A percentile compares a stretch with the other conserved stretches of the same genome.
These are phyloP conservation scores for Poeciliopsis occidentalis DNA, from an alignment of 2,113 vertebrate species.

Conservation along the genomic window DNA sequence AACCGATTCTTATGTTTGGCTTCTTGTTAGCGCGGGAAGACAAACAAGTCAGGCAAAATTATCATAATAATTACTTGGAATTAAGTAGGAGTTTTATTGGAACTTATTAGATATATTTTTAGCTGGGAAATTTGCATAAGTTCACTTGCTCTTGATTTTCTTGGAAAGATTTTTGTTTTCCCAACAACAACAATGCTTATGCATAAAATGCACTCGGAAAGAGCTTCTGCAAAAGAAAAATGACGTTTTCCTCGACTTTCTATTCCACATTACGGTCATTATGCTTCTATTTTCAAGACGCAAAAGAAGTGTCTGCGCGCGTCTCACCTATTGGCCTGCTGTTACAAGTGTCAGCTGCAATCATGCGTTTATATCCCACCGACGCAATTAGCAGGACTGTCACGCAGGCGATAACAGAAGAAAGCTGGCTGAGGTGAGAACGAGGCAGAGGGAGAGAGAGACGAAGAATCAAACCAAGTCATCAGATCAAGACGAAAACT, in stretches of 20 bases:
- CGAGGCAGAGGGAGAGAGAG: background rate
- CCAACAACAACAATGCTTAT: no score
- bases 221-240: background rate
- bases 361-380: slow-evolving; percentile 5
- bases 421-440: slow-evolving; percentile 20
- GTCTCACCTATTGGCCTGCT: slow-evolving; percentile 17
- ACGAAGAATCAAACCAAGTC: slow-evolving; percentile 11
- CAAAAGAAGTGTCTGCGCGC: slow-evolving; percentile 1
- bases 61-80: no score
- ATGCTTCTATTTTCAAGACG: background rate
- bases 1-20: no score
- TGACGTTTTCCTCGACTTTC: background rate
- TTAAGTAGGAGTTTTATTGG: no score
- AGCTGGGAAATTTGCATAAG: no score
- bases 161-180: no score
- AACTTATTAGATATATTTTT: no score
- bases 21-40: no score
- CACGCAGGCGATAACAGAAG: slow-evolving; percentile 28
- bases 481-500: background rate
- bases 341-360: slow-evolving; percentile 21
- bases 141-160: no score
- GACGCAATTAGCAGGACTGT: slow-evolving; percentile 47
- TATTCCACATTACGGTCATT: background rate
- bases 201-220: no score
- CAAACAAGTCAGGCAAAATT: no score